These are phyloP conservation scores for Alcis repandata DNA, from an alignment of 2,888 invertebrate species.

Conservation along the genomic window DNA sequence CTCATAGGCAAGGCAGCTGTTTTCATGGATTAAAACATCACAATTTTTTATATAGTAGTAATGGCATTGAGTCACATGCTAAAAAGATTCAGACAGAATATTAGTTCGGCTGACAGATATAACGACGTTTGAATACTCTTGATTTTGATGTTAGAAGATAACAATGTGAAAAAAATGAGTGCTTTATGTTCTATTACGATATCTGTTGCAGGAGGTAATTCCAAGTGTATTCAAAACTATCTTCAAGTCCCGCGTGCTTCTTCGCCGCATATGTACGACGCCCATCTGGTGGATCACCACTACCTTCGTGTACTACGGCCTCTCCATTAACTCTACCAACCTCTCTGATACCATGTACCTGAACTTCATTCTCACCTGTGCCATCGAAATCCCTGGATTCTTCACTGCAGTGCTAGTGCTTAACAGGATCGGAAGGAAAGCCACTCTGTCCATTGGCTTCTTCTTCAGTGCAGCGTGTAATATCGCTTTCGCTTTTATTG, in stretches of 20 bases:
- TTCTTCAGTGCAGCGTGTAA: conserved; percentile 86
- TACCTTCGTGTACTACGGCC: conserved; percentile 92
- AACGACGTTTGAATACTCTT: too few relatives aligned
- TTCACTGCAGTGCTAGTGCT: conserved; percentile 87
- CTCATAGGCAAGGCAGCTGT: too few relatives aligned
- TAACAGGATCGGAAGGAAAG: conserved; percentile 88
- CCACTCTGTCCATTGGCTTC: conserved; percentile 86
- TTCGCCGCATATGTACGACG: conserved; percentile 87
- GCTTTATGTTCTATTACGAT: neutral
- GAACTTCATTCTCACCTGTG: conserved; percentile 89
- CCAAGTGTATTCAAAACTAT: conserved; percentile 67
- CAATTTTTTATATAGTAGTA: too few relatives aligned
- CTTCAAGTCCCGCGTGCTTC: conserved; percentile 80
- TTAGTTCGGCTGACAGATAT: too few relatives aligned
- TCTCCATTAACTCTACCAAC: conserved; percentile 91
- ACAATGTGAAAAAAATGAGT: neutral
- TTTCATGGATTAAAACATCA: too few relatives aligned
- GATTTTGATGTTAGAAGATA: too few relatives aligned
- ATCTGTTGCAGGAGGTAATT: conserved; percentile 35
- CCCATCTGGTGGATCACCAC: conserved; percentile 93
- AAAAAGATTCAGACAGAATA: too few relatives aligned
- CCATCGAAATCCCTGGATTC: conserved; percentile 91
- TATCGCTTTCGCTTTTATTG: conserved; percentile 76
- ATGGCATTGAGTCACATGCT: too few relatives aligned
- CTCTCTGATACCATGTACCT: conserved; percentile 91